Percentiles rank a stretch among this genome's conserved stretches.
phyloP scores from a whole-genome alignment of 2,888 invertebrate species.

The Acheta domesticus region DNA sequence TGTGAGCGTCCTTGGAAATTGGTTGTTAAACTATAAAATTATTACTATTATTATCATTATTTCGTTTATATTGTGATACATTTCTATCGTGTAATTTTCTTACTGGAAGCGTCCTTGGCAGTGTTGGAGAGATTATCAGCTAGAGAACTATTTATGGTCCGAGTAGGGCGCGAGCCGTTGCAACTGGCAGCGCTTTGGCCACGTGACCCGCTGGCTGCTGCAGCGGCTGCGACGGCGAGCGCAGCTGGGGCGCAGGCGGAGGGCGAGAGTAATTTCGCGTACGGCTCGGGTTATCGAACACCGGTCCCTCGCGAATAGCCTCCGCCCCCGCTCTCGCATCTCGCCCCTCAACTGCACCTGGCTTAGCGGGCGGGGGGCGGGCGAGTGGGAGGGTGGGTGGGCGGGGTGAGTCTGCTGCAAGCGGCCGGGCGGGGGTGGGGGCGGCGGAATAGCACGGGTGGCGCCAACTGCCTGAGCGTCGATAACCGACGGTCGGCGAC shows the following conservation, averaged over 20 bases:
- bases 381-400: neutral
- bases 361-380: neutral
- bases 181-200: neutral
- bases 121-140: too few species aligned
- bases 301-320: neutral
- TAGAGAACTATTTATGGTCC: too few species aligned
- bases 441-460: neutral
- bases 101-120: too few species aligned
- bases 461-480: constrained; percentile 5
- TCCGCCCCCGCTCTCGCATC: neutral
- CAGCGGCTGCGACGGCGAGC: neutral
- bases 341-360: neutral
- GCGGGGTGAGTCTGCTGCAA: neutral
- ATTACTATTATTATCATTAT: too few species aligned
- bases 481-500: neutral
- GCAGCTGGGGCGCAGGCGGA: neutral
- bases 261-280: constrained; percentile 18
- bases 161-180: too few species aligned
- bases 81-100: too few species aligned
- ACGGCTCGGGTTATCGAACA: neutral
- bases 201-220: neutral
- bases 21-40: too few species aligned
- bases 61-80: too few species aligned
- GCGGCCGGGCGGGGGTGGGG: neutral
- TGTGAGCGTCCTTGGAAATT: too few species aligned